Evolutionary conservation across 1,140 invertebrate species (phyloP).

Genomic region (Thaumetopoea pityocampa): DNA sequence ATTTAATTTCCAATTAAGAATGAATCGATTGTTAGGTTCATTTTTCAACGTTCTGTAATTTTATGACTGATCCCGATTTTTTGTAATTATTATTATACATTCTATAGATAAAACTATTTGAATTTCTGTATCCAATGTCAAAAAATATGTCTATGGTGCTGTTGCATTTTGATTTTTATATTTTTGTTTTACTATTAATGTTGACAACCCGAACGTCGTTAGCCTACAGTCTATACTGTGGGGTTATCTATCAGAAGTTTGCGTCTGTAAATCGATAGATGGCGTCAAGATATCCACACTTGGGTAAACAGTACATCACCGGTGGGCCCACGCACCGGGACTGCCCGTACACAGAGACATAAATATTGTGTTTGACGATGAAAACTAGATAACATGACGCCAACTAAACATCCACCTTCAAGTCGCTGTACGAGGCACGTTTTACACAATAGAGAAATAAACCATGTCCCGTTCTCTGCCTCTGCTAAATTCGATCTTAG

Average conservation of each 20-base stretch:
- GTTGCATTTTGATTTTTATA: too few relatives aligned
- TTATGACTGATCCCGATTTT: too few relatives aligned
- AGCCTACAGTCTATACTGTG: too few relatives aligned
- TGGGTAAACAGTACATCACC: slow-evolving; percentile 15
- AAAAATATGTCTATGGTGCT: too few relatives aligned
- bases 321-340: slow-evolving; percentile 30
- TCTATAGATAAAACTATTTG: too few relatives aligned
- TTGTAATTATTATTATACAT: too few relatives aligned
- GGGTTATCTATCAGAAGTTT: background rate
- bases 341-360: slow-evolving; percentile 23
- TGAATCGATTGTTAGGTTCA: too few relatives aligned
- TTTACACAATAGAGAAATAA: slow-evolving; percentile 58
- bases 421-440: slow-evolving; percentile 36
- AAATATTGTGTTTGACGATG: slow-evolving; percentile 28
- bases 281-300: slow-evolving; percentile 15
- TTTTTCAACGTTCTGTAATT: too few relatives aligned
- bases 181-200: too few relatives aligned
- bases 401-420: slow-evolving; percentile 24
- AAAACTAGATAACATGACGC: slow-evolving; percentile 40
- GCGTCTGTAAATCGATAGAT: slow-evolving; percentile 7
- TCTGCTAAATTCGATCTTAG: slow-evolving; percentile 28
- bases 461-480: slow-evolving; percentile 43
- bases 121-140: too few relatives aligned
- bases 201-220: too few relatives aligned
- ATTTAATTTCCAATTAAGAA: too few relatives aligned